Conservation (phyloP, 2,888 invertebrate genomes). For the Acleris laterana region DNA sequence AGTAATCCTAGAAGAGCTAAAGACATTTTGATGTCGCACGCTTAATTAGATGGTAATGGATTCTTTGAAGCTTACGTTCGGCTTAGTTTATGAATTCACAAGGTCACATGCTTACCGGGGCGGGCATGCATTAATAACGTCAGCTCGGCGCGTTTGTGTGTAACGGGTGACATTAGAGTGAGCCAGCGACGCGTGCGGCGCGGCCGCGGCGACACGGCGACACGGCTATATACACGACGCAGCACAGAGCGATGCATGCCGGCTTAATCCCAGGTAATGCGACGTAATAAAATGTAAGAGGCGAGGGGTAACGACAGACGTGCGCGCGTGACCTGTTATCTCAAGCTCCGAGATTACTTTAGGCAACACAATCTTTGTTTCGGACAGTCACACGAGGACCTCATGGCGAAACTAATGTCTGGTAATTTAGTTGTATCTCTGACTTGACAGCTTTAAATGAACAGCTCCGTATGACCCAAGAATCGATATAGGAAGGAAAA, state of each 20-base stretch:
- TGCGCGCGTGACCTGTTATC: conserved; percentile 78
- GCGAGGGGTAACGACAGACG: conserved; percentile 76
- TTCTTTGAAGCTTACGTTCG: conserved; percentile 47
- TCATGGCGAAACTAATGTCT: not conserved
- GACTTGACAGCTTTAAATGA: not conserved
- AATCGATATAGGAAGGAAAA: not conserved
- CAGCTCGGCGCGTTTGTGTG: conserved; percentile 20
- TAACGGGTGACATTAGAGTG: conserved; percentile 23
- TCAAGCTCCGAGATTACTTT: conserved; percentile 53
- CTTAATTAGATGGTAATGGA: conserved; percentile 53
- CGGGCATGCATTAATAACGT: conserved; percentile 25
- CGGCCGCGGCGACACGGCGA: conserved; percentile 63
- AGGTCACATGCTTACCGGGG: conserved; percentile 48
- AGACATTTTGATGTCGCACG: conserved; percentile 47
- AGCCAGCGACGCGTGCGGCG: conserved; percentile 49
- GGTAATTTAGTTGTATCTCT: not conserved
- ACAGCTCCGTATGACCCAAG: not conserved
- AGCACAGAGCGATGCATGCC: conserved; percentile 70
- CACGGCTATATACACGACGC: conserved; percentile 68
- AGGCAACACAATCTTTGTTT: conserved; percentile 52
- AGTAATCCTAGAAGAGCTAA: conserved; percentile 45
- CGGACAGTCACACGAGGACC: conserved; percentile 36
- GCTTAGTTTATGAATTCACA: conserved; percentile 46
- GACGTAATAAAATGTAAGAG: conserved; percentile 81
- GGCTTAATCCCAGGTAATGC: conserved; percentile 80